Conservation (phyloP, 2,888 invertebrate genomes). For the Mystacides longicornis region DNA sequence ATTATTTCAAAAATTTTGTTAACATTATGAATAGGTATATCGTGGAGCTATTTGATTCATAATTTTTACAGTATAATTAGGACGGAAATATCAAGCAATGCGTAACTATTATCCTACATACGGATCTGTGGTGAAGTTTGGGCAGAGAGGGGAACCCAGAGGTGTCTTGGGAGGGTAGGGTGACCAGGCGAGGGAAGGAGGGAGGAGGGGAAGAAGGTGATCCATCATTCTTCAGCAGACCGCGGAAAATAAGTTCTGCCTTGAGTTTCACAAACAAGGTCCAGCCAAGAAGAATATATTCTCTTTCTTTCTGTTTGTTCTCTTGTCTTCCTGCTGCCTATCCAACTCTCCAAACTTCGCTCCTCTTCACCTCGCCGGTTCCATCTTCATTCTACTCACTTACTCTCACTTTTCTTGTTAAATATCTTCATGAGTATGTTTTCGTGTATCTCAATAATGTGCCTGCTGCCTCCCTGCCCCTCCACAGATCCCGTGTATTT, state of each 20-base stretch:
- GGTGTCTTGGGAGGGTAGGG: constrained; percentile 8
- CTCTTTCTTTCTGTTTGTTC: constrained; percentile 28
- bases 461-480: constrained; percentile 10
- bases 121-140: background rate
- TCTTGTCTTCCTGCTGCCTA: constrained; percentile 37
- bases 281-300: constrained; percentile 8
- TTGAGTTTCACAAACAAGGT: constrained; percentile 25
- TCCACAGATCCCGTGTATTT: constrained; percentile 22
- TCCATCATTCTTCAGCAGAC: constrained; percentile 43
- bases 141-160: background rate
- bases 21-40: too few relatives aligned
- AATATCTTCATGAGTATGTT: constrained; percentile 50
- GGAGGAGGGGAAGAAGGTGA: constrained; percentile 31
- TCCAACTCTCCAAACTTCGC: constrained; percentile 20
- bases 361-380: background rate
- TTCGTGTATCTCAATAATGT: constrained; percentile 26
- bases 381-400: constrained; percentile 35
- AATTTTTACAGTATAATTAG: too few relatives aligned
- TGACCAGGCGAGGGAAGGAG: background rate
- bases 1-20: too few relatives aligned
- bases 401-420: constrained; percentile 42
- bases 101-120: background rate
- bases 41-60: too few relatives aligned
- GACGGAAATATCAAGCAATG: too few relatives aligned
- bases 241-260: constrained; percentile 26